Base-by-base conservation (phyloP, 2,888 invertebrate species). In the Hyles lineata region DNA sequence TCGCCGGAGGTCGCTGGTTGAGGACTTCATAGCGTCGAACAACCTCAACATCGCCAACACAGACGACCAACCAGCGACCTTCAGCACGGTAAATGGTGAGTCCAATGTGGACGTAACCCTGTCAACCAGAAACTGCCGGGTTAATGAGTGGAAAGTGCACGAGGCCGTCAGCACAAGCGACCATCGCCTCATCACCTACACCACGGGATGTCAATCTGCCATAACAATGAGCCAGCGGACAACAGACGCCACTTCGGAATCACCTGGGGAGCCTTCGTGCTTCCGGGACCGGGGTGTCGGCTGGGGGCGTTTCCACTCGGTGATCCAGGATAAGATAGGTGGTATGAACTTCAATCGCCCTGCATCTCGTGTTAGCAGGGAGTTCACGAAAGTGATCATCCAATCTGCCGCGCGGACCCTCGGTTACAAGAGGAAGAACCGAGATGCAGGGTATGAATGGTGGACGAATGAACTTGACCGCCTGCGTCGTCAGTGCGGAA, bases 171-270 rank as follows among this genome's bases (percentile, higher is more conserved):
- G 35, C 19, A 17, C 21, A 23, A 74, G 67, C 21, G 71, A 69
- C 21, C 71, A 72, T 52, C 72, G 63, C 11, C 52, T 62, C 1
- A 72, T 74, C 19, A 72, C 70, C 0, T 63, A 50, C 17, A 52
- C 89, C 4, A 5, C n/a, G n/a, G 92, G 79, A 76, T 78, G 87
- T 87, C 87, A 86, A 84, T 87, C 86, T n/a, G n/a, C n/a, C n/a
- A n/a, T n/a, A 82, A 87, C 88, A 89, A 89, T 89, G 9, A 19
- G 23, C 1, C 0, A 17, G 25, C 0, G 7, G 17, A 19, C 52
- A 17, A 3, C 2, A 7, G 23, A 7, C n/a, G n/a, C n/a, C n/a
- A n/a, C n/a, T n/a, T n/a, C n/a, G n/a, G n/a, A n/a, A n/a, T n/a
- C 29, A 5, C 19, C 21, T 2, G 35, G 2, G 4, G 11, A 0